Evolutionary conservation across 2,113 vertebrate genomes (phyloP).

Genomic region (Daboia siamensis): DNA sequence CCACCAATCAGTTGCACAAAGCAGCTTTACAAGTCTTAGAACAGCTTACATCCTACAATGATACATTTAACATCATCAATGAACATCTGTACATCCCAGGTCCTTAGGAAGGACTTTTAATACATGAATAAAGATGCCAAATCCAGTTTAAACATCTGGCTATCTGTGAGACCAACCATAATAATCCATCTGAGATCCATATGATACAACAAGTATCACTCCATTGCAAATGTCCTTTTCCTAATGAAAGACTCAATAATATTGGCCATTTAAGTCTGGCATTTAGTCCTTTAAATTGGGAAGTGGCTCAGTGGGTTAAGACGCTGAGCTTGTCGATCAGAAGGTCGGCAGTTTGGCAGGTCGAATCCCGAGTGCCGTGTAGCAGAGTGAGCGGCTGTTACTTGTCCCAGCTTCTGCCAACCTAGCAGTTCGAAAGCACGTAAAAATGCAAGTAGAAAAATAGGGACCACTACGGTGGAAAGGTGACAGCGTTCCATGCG

Average conservation of each 20-base stretch:
- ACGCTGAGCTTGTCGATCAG: too few species aligned
- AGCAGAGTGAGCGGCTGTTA: too few species aligned
- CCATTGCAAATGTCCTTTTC: not conserved
- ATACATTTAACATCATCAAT: not conserved
- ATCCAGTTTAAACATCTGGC: not conserved
- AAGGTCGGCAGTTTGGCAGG: too few species aligned
- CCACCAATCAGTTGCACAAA: not conserved
- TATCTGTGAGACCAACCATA: not conserved
- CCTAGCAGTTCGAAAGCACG: too few species aligned
- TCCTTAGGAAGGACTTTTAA: not conserved
- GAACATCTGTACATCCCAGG: not conserved
- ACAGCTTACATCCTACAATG: not conserved
- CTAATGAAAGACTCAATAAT: not conserved
- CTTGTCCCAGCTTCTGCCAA: too few species aligned
- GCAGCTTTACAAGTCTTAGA: not conserved
- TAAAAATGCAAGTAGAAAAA: too few species aligned
- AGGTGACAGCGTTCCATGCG: too few species aligned
- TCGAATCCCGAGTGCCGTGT: too few species aligned
- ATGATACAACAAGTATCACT: not conserved
- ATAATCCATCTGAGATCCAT: not conserved
- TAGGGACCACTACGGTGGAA: too few species aligned
- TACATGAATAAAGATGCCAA: not conserved
- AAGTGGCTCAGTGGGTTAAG: too few species aligned
- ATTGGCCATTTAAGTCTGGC: not conserved
- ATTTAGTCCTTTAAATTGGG: not conserved